Percentiles rank a stretch among this genome's conserved stretches.
Evolutionary conservation across 2,888 invertebrate species (phyloP).

Genomic region (Octonoba sinensis): DNA sequence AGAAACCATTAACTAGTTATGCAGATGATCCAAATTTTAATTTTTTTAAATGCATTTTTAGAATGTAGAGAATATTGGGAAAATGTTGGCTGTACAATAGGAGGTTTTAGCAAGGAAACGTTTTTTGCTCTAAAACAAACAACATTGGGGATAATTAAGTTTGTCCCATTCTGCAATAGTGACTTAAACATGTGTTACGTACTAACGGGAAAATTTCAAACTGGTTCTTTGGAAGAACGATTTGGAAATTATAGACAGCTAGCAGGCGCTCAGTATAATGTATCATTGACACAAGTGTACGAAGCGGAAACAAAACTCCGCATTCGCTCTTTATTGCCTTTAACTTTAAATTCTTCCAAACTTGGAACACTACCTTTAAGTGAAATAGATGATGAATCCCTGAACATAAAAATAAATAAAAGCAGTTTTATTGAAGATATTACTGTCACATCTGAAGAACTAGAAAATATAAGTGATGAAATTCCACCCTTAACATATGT

Average conservation of each 20-base stretch:
- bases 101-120: not conserved
- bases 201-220: not conserved
- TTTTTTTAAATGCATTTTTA: conserved; percentile 14
- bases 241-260: conserved; percentile 15
- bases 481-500: not conserved
- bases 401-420: not conserved
- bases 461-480: not conserved
- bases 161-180: not conserved
- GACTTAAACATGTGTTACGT: not conserved
- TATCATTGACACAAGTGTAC: conserved; percentile 7
- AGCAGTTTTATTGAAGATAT: not conserved
- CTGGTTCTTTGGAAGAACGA: not conserved
- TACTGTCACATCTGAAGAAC: not conserved
- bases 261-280: conserved; percentile 19
- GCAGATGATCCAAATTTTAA: not conserved
- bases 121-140: not conserved
- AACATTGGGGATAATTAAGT: not conserved
- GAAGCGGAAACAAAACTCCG: conserved; percentile 22
- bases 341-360: not conserved
- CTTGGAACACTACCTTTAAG: not conserved
- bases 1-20: not conserved
- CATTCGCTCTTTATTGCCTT: not conserved
- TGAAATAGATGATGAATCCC: not conserved
- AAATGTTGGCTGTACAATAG: not conserved
- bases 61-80: conserved; percentile 1